These are phyloP conservation scores for Gouania willdenowi DNA, from an alignment of 2,797 vertebrate genomes.

Conservation along the genomic window DNA sequence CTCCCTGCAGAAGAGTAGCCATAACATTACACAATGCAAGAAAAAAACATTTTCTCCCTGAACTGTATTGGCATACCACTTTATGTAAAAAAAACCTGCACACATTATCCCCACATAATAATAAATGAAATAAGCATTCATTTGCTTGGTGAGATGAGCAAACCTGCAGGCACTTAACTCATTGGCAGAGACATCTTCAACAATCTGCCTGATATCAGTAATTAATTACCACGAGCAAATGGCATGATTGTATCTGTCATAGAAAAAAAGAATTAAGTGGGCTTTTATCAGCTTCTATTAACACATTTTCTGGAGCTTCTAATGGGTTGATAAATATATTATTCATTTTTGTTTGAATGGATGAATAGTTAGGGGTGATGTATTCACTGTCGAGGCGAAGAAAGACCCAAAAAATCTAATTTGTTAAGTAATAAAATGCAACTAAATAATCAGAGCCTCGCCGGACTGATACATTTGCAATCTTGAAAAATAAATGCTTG, in stretches of 20 bases:
- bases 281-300: constrained; percentile 67
- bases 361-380: constrained; percentile 5
- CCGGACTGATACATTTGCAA: no score
- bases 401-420: neutral
- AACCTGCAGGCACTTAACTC: constrained; percentile 48
- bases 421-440: constrained; percentile 23
- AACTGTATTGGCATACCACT: no score
- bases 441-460: constrained; percentile 12
- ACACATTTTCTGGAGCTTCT: constrained; percentile 59
- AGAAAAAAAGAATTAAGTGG: constrained; percentile 42
- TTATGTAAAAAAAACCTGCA: no score
- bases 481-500: constrained; percentile 12
- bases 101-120: no score
- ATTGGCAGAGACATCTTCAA: constrained; percentile 52
- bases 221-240: constrained; percentile 68
- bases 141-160: constrained; percentile 41
- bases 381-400: constrained; percentile 5
- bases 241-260: constrained; percentile 62
- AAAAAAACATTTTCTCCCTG: no score
- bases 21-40: no score
- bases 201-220: constrained; percentile 66
- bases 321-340: constrained; percentile 66
- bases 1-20: no score
- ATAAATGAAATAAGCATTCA: constrained; percentile 22
- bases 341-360: constrained; percentile 48